Conservation (phyloP, 2,113 vertebrate species). For the Rhabdomys dilectus region DNA sequence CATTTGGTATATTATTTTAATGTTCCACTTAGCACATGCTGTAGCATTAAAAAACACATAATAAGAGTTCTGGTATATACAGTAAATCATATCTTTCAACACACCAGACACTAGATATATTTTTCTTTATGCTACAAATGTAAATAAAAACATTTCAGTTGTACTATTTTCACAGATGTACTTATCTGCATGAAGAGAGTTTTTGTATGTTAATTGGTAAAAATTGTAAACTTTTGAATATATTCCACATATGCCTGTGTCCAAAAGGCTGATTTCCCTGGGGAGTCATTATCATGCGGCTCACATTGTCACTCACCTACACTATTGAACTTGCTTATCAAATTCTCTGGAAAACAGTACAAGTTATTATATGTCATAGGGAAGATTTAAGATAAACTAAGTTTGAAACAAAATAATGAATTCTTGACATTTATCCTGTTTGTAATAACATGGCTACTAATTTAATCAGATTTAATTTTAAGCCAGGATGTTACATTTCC, state of each 20-base stretch:
- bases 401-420: constrained; percentile 87
- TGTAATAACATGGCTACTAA: constrained; percentile 82
- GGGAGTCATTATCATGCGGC: constrained; percentile 87
- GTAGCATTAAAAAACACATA: constrained; percentile 42
- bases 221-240: constrained; percentile 87
- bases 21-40: background rate
- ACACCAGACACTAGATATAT: constrained; percentile 55
- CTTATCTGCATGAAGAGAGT: constrained; percentile 74
- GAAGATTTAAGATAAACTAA: constrained; percentile 89
- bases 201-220: constrained; percentile 81
- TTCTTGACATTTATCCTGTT: constrained; percentile 77
- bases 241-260: constrained; percentile 81
- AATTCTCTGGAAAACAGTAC: constrained; percentile 87
- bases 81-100: constrained; percentile 45
- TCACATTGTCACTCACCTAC: constrained; percentile 88
- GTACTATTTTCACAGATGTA: constrained; percentile 55
- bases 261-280: constrained; percentile 86
- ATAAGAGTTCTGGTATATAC: constrained; percentile 43
- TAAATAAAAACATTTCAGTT: constrained; percentile 52
- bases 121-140: constrained; percentile 75
- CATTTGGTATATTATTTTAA: constrained; percentile 32
- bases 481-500: constrained; percentile 79
- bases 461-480: constrained; percentile 85
- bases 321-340: constrained; percentile 88
- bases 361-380: constrained; percentile 87